Percentiles rank a stretch among this genome's conserved stretches.
phyloP scores from a whole-genome alignment of 64 coral and sea anemone species.

The Hydrozoanthus tunicans region DNA sequence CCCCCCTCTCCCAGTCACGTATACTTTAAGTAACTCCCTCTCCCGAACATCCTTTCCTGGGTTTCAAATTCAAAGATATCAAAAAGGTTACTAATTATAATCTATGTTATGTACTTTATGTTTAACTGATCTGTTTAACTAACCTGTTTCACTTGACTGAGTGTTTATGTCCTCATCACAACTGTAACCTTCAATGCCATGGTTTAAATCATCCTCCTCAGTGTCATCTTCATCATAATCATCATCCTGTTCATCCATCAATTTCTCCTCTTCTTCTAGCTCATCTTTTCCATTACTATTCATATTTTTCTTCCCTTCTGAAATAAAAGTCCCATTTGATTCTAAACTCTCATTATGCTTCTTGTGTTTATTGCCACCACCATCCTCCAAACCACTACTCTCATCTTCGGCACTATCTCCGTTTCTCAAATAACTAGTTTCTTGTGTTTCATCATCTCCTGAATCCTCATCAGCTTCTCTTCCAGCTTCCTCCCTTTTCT shows the following conservation, averaged over 20 bases:
- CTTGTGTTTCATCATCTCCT: not conserved
- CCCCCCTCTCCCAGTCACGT: too few relatives aligned
- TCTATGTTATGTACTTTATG: not conserved
- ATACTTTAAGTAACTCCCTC: too few relatives aligned
- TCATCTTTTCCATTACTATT: not conserved
- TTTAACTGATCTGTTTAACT: not conserved
- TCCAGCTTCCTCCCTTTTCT: conserved; percentile 65
- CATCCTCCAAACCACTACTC: not conserved
- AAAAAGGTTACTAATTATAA: too few relatives aligned
- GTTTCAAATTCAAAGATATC: too few relatives aligned
- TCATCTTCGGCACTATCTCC: conserved; percentile 31
- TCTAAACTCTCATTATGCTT: conserved; percentile 8
- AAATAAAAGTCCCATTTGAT: not conserved
- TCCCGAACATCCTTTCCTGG: too few relatives aligned
- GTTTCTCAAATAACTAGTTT: not conserved
- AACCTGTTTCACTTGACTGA: not conserved
- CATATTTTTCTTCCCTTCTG: not conserved
- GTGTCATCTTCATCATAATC: conserved; percentile 15
- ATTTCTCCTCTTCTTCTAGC: not conserved
- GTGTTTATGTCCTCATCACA: not conserved
- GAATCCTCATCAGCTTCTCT: conserved; percentile 28
- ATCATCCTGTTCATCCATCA: not conserved
- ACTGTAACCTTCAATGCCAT: not conserved
- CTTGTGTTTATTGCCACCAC: not conserved
- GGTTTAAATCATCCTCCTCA: conserved; percentile 28